Percentiles rank a stretch among this genome's conserved stretches.
These are phyloP conservation scores for Labrus mixtus DNA, from an alignment of 2,113 vertebrate genomes.

Conservation along the genomic window DNA sequence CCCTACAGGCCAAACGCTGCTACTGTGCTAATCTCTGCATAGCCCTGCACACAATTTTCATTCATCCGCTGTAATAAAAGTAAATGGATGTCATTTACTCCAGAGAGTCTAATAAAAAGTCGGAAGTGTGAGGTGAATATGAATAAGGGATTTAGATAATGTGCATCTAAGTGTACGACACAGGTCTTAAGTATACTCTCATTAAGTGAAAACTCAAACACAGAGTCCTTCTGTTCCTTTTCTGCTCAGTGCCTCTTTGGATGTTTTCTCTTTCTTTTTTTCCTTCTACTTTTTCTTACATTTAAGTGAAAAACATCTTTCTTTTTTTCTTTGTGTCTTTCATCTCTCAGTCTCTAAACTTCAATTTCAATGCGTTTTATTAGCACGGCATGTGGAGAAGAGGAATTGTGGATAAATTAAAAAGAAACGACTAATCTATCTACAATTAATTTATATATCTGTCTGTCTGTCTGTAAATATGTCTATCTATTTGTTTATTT, in stretches of 20 bases:
- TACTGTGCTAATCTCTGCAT: slow-evolving; percentile 46
- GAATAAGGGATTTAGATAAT: slow-evolving; percentile 50
- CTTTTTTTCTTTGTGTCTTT: slow-evolving; percentile 2
- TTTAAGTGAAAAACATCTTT: slow-evolving; percentile 23
- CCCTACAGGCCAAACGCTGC: slow-evolving; percentile 63
- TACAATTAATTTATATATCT: too few species aligned
- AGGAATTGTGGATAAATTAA: too few species aligned
- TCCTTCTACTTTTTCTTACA: slow-evolving; percentile 10
- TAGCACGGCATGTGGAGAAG: background rate
- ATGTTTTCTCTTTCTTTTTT: slow-evolving; percentile 16
- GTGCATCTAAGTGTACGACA: slow-evolving; percentile 34
- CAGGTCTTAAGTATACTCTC: slow-evolving; percentile 41
- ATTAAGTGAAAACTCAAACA: slow-evolving; percentile 50
- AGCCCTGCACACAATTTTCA: slow-evolving; percentile 22
- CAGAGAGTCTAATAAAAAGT: slow-evolving; percentile 51
- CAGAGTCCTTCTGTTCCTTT: background rate
- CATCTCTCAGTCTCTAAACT: slow-evolving; percentile 1
- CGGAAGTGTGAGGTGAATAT: slow-evolving; percentile 48
- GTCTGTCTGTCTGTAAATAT: too few species aligned
- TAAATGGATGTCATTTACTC: slow-evolving; percentile 65
- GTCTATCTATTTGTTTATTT: slow-evolving; percentile 9
- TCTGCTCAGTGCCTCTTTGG: slow-evolving; percentile 5
- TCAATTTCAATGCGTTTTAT: slow-evolving; percentile 30
- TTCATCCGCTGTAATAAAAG: slow-evolving; percentile 66
- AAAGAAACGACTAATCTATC: too few species aligned